phyloP scores from a whole-genome alignment of 2,797 vertebrate species.

The Bradypodion ventrale region DNA sequence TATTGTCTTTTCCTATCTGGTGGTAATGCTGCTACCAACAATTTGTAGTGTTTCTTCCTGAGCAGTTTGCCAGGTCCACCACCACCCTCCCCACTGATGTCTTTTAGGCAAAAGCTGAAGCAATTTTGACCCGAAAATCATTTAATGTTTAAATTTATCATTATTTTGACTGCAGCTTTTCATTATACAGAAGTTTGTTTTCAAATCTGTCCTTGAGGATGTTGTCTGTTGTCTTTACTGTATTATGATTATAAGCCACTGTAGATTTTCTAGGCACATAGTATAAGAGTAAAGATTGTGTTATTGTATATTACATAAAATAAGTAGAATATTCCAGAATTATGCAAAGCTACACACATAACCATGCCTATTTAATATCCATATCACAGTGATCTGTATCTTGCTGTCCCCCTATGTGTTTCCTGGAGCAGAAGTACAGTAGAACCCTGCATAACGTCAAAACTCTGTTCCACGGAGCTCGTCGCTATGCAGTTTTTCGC shows the following conservation, averaged over 20 bases:
- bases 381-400: too few species aligned
- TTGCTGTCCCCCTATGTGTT: too few species aligned
- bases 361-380: too few species aligned
- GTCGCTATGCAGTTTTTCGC: too few species aligned
- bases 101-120: background rate
- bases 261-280: background rate
- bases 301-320: background rate
- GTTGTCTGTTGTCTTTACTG: background rate
- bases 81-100: too few species aligned
- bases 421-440: too few species aligned
- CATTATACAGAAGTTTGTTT: background rate
- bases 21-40: background rate
- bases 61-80: background rate
- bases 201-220: background rate
- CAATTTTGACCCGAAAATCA: background rate
- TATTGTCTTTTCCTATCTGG: background rate
- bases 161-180: background rate
- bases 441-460: too few species aligned
- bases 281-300: background rate
- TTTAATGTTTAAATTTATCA: background rate
- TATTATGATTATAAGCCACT: background rate
- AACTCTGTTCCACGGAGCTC: too few species aligned
- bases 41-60: background rate
- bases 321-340: background rate
- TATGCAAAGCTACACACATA: background rate